These are phyloP conservation scores for Dendrolimus pini DNA, from an alignment of 2,888 invertebrate genomes.

Conservation along the genomic window DNA sequence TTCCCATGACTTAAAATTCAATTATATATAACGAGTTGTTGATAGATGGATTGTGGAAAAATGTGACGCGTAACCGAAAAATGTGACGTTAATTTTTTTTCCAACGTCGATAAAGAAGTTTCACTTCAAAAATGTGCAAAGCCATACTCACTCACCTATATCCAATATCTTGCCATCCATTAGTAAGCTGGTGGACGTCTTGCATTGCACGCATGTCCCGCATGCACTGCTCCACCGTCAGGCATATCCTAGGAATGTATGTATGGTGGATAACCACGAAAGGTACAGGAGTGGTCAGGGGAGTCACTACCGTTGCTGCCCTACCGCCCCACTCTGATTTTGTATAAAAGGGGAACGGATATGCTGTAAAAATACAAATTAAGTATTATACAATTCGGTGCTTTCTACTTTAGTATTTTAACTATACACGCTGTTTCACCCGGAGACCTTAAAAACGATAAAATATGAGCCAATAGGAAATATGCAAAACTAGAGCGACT, in stretches of 20 bases:
- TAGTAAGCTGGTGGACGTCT: conserved; percentile 72
- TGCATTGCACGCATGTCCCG: conserved; percentile 80
- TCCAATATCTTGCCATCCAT: conserved; percentile 82
- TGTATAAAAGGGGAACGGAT: conserved; percentile 17
- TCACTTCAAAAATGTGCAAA: too few relatives aligned
- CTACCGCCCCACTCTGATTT: conserved; percentile 76
- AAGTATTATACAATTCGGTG: not conserved
- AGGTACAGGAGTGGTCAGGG: conserved; percentile 74
- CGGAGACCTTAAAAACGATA: too few relatives aligned
- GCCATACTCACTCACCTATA: conserved; percentile 50
- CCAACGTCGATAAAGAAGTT: too few relatives aligned
- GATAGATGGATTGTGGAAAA: too few relatives aligned
- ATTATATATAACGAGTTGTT: too few relatives aligned
- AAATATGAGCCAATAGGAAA: too few relatives aligned
- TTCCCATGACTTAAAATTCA: too few relatives aligned
- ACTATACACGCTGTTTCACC: too few relatives aligned
- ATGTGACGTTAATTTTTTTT: too few relatives aligned
- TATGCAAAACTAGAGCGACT: too few relatives aligned
- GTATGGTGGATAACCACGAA: conserved; percentile 84
- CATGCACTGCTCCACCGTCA: conserved; percentile 64
- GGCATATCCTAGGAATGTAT: conserved; percentile 77
- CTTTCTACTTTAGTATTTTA: too few relatives aligned
- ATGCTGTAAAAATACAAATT: conserved; percentile 9
- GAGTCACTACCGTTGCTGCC: conserved; percentile 52
- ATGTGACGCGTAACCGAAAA: too few relatives aligned